Evolutionary conservation across 2,113 vertebrate species (phyloP).

Genomic region (Colossoma macropomum): DNA sequence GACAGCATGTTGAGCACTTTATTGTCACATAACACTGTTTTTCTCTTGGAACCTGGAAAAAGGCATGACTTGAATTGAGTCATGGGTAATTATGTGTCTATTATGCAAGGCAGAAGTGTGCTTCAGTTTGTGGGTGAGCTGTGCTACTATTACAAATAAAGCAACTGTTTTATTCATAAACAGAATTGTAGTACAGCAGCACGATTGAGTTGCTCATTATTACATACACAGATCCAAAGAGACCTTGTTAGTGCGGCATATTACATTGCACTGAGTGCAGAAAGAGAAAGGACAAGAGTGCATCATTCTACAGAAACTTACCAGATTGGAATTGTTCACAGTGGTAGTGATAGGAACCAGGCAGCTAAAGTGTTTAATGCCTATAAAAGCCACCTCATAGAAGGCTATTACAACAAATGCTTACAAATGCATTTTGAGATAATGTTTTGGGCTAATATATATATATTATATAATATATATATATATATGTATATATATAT

Average conservation of each 20-base stretch:
- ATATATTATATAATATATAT: no score
- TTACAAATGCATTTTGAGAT: no score
- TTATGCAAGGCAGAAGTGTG: constrained; percentile 9
- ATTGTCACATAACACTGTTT: constrained; percentile 52
- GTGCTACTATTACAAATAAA: constrained; percentile 32
- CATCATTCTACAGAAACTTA: no score
- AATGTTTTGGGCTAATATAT: no score
- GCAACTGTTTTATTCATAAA: constrained; percentile 14
- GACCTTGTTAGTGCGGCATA: constrained; percentile 26
- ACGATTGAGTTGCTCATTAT: constrained; percentile 19
- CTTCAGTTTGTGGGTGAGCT: constrained; percentile 9
- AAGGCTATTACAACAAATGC: no score
- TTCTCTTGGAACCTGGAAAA: constrained; percentile 23
- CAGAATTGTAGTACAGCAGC: constrained; percentile 4
- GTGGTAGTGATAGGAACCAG: no score
- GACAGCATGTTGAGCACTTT: constrained; percentile 58
- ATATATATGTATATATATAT: no score
- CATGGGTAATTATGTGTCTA: constrained; percentile 16
- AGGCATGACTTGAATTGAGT: constrained; percentile 39
- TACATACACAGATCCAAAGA: constrained; percentile 25
- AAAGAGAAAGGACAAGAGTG: no score
- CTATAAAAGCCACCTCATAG: no score
- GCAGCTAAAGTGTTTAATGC: no score
- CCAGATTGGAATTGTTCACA: no score
- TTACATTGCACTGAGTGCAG: background rate